phyloP scores from a whole-genome alignment of 2,113 vertebrate species.

The Leucosticte australis region DNA sequence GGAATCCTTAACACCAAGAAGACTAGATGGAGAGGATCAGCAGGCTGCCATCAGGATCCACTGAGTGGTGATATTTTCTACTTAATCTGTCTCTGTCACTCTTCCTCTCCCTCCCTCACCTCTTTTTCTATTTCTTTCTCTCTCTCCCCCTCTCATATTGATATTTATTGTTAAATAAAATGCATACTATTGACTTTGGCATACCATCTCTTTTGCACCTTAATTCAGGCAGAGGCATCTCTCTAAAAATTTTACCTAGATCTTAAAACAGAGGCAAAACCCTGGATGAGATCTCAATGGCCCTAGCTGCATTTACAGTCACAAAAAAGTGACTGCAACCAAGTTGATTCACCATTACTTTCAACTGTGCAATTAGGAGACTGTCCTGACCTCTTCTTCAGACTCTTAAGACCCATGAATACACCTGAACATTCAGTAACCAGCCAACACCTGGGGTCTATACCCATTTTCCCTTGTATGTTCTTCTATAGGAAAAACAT shows the following conservation, averaged over 20 bases:
- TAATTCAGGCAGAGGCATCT: not conserved
- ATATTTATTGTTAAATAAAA: not conserved
- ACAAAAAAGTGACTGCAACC: not conserved
- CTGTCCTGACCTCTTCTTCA: not conserved
- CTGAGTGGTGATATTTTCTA: not conserved
- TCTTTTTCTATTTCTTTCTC: not conserved
- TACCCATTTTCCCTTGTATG: not conserved
- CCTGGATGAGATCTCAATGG: not conserved
- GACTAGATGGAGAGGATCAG: not conserved
- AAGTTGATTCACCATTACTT: not conserved
- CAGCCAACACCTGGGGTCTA: not conserved
- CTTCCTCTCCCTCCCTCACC: too few species aligned
- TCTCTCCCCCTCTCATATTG: too few species aligned
- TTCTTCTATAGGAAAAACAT: not conserved
- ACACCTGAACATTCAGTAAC: not conserved
- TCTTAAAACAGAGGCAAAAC: not conserved
- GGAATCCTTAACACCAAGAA: not conserved
- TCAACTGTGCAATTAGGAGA: not conserved
- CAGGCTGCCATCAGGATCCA: fast-evolving
- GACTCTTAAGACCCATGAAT: not conserved
- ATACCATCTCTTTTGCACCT: not conserved
- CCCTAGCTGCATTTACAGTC: not conserved
- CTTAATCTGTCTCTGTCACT: not conserved
- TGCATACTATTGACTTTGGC: not conserved
- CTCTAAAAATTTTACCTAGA: not conserved